Evolutionary conservation across 1,140 invertebrate species (phyloP).

Genomic region (Aphidius ervi): DNA sequence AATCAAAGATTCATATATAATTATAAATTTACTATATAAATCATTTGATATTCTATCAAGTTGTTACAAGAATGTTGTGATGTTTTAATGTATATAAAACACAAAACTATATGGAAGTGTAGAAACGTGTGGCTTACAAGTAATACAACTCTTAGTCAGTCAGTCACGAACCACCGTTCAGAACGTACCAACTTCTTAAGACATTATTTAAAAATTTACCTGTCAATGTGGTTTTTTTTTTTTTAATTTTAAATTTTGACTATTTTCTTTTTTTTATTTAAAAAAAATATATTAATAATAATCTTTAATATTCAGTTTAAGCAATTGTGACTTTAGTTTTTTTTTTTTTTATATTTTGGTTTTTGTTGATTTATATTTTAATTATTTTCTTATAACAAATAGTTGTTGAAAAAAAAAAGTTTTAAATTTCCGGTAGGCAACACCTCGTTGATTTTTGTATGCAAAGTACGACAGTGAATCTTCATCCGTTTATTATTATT

Average conservation of each 20-base stretch:
- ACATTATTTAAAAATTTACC: neutral
- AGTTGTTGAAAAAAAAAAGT: neutral
- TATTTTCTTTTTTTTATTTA: neutral
- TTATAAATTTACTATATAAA: too few relatives aligned
- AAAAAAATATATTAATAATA: too few relatives aligned
- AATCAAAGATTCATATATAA: too few relatives aligned
- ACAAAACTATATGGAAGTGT: too few relatives aligned
- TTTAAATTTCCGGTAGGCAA: neutral
- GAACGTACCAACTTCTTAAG: conserved; percentile 12
- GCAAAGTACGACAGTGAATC: neutral
- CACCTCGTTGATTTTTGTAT: conserved; percentile 2
- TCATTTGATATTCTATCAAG: too few relatives aligned
- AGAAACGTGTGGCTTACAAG: conserved; percentile 13
- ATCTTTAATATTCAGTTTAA: too few relatives aligned
- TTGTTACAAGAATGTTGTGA: too few relatives aligned
- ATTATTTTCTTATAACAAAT: neutral
- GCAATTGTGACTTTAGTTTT: too few relatives aligned
- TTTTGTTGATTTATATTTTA: neutral
- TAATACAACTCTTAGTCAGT: conserved; percentile 13
- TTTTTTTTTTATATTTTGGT: too few relatives aligned
- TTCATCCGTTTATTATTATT: too few relatives aligned
- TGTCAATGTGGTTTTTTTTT: neutral
- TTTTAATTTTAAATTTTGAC: neutral
- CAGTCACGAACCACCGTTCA: conserved; percentile 21
- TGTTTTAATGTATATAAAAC: too few relatives aligned